These are phyloP conservation scores for Glyptemys insculpta DNA, from an alignment of 2,797 vertebrate species.

Conservation along the genomic window DNA sequence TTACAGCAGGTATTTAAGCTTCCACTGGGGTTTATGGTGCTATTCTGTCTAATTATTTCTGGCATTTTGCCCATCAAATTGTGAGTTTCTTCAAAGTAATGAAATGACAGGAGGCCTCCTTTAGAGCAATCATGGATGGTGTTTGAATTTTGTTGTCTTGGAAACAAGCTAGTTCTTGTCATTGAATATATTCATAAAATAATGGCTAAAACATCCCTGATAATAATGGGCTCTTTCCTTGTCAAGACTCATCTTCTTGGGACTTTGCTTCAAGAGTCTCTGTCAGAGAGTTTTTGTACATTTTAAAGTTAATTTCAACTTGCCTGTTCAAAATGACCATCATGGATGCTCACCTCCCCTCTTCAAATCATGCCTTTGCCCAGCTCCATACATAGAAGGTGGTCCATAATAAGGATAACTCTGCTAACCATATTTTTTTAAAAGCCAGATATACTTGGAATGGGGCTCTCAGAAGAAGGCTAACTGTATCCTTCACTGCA, in stretches of 20 bases:
- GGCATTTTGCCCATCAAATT: slow-evolving; percentile 83
- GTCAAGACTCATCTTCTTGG: slow-evolving; percentile 69
- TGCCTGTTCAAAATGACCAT: not conserved
- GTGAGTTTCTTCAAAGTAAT: slow-evolving; percentile 80
- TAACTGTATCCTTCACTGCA: fast-evolving
- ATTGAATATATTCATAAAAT: slow-evolving; percentile 77
- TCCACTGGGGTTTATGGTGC: slow-evolving; percentile 70
- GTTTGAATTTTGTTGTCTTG: slow-evolving; percentile 85
- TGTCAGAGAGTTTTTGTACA: slow-evolving; percentile 59
- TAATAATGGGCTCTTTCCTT: slow-evolving; percentile 71
- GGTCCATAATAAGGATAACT: fast-evolving
- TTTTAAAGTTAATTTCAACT: slow-evolving; percentile 49
- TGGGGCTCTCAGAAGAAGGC: fast-evolving
- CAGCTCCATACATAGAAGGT: not conserved
- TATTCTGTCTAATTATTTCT: slow-evolving; percentile 83
- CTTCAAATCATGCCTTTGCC: fast-evolving
- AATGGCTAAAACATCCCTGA: slow-evolving; percentile 74
- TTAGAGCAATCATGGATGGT: slow-evolving; percentile 72
- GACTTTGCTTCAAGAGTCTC: slow-evolving; percentile 52
- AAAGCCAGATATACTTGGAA: not conserved
- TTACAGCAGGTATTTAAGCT: slow-evolving; percentile 75
- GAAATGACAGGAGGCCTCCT: slow-evolving; percentile 81
- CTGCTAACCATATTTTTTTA: not conserved
- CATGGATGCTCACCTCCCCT: not conserved
- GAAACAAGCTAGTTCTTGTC: slow-evolving; percentile 82